Base-by-base conservation (phyloP, 2,113 vertebrate genomes). In the Cettia cetti region DNA sequence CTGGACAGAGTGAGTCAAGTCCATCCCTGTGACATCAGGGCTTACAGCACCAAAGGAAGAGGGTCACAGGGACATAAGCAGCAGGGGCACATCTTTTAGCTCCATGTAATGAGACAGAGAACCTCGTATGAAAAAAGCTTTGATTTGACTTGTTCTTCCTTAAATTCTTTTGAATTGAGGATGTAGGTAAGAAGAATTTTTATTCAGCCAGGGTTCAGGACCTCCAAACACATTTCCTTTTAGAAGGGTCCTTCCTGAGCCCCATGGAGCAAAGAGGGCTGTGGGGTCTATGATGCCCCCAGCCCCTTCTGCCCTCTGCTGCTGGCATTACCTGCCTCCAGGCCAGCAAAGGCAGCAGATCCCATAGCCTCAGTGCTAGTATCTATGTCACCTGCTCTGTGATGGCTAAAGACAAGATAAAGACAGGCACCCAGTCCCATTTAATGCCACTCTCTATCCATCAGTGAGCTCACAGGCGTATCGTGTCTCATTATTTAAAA, bases 371-470 rank as follows among this genome's bases (percentile, higher is more conserved):
- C 24, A 16, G 28, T 31, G 44, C 28, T 85, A 84, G 53, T 49
- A 40, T 66, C 82, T 63, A 37, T 65, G 61, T 86, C 66, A 53
- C 37, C 33, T 0, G 0, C 44, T 93, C 60, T 0, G 7, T 52
- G 89, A 90, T 66, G 54, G 26, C 54, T 57, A 39, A 47, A 89
- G 74, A 82, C 79, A 72, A 94, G 93, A 95, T 89, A 81, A 83
- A 86, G 79, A 89, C 79, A 81, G 94, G 82, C 91, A 96, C 68
- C 0, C 0, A 59, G 72, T 92, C 91, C 76, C 83, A 70, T 70
- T 89, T 93, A 92, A 86, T 75, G 76, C 89, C 76, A 81, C 47
- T 89, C 39, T 90, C 86, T 50, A 77, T 92, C 86, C 76, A 90
- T 92, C 92, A 94, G 24, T 11, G 76, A 80, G 54, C 71, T 88